Conservation (phyloP, 2,888 invertebrate species). For the Pseudanteris insignis region DNA sequence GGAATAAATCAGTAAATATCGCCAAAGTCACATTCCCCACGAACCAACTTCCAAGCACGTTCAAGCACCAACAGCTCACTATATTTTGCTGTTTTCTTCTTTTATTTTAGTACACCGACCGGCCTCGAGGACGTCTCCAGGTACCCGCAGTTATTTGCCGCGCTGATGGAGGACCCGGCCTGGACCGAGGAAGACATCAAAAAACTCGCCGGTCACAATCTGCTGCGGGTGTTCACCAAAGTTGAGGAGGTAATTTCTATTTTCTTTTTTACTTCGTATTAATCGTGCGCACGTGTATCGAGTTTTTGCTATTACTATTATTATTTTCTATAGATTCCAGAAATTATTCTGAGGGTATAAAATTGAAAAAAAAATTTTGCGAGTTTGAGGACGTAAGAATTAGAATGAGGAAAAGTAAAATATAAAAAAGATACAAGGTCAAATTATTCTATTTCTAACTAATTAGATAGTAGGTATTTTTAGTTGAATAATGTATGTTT, state of each 20-base stretch:
- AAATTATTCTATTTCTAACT: too few species aligned
- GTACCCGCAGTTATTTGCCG: slow-evolving; percentile 76
- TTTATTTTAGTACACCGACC: slow-evolving; percentile 79
- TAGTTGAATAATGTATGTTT: too few species aligned
- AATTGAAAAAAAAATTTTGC: too few species aligned
- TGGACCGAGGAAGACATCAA: slow-evolving; percentile 74
- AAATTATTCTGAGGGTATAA: too few species aligned
- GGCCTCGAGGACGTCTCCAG: slow-evolving; percentile 80
- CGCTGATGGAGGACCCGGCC: slow-evolving; percentile 71
- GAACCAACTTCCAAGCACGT: slow-evolving; percentile 25
- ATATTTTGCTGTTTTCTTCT: slow-evolving; percentile 11
- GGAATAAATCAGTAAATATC: slow-evolving; percentile 73
- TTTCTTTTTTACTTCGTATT: neutral
- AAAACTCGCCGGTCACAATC: slow-evolving; percentile 74
- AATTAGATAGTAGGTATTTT: too few species aligned
- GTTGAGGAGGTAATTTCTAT: slow-evolving; percentile 67
- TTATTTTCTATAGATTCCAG: too few species aligned
- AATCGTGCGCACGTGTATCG: neutral
- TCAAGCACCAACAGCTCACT: neutral
- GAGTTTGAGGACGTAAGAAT: neutral
- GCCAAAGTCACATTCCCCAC: slow-evolving; percentile 36
- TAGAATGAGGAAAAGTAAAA: too few species aligned
- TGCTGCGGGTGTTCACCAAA: slow-evolving; percentile 77
- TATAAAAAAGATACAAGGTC: too few species aligned
- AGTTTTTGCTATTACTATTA: too few species aligned